Conservation (phyloP, 64 coral and sea anemone genomes). For the Hydrozoanthus tunicans region DNA sequence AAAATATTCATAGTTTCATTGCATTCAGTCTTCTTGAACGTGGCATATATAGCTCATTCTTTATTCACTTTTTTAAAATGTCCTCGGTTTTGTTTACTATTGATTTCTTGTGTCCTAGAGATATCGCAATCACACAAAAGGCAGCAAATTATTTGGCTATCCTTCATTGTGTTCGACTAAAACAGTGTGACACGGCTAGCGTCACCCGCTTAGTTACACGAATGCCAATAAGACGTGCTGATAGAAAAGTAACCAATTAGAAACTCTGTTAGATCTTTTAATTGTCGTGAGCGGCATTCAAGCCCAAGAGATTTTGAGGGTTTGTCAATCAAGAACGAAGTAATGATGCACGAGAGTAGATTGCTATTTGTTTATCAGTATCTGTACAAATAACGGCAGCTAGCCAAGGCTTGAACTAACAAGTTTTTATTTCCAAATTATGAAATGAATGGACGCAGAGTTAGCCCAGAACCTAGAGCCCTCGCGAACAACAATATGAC, state of each 20-base stretch:
- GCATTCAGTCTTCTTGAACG: too few relatives aligned
- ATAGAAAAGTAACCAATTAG: constrained; percentile 30
- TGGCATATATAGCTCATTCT: too few relatives aligned
- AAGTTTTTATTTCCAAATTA: constrained; percentile 23
- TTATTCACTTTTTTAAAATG: background rate
- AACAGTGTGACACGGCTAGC: background rate
- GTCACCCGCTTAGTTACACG: constrained; percentile 40
- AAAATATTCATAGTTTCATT: too few relatives aligned
- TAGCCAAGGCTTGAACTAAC: background rate
- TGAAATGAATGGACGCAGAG: constrained; percentile 55
- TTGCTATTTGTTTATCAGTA: background rate
- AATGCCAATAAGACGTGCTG: constrained; percentile 13
- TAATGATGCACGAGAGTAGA: background rate
- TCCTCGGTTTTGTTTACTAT: constrained; percentile 15
- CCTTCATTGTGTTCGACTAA: background rate
- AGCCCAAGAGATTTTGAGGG: background rate
- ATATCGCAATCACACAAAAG: constrained; percentile 14
- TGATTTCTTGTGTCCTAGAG: constrained; percentile 45
- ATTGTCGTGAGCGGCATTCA: background rate
- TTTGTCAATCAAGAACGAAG: background rate
- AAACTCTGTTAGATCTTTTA: constrained; percentile 9
- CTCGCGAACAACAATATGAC: constrained; percentile 23
- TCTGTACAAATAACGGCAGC: background rate
- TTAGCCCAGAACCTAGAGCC: constrained; percentile 23
- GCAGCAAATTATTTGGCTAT: background rate